Percentiles rank a stretch among this genome's conserved stretches.
Evolutionary conservation across 2,797 vertebrate species (phyloP).

Genomic region (Clarias platycephalus): DNA sequence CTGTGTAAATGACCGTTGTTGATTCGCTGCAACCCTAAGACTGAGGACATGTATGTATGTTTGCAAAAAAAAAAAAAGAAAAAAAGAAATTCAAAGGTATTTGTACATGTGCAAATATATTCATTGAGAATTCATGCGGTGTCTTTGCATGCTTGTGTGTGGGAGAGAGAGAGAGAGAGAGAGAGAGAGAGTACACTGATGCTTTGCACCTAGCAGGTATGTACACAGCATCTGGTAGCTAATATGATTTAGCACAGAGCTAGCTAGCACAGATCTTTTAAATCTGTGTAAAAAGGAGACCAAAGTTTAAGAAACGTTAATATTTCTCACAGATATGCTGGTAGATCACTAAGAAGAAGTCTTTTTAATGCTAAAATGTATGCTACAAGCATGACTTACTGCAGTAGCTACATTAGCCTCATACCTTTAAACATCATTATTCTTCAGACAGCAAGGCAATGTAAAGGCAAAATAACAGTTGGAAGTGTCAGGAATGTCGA

Average conservation of each 20-base stretch:
- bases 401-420: too few species aligned
- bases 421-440: too few species aligned
- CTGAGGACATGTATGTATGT: conserved; percentile 40
- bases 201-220: background rate
- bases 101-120: conserved; percentile 44
- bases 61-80: conserved; percentile 30
- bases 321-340: background rate
- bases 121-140: conserved; percentile 29
- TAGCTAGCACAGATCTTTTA: background rate
- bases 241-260: background rate
- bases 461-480: too few species aligned
- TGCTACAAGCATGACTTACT: too few species aligned
- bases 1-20: conserved; percentile 38
- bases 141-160: conserved; percentile 27
- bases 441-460: too few species aligned
- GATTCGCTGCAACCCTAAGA: conserved; percentile 43
- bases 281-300: background rate
- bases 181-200: background rate
- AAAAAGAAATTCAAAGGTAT: conserved; percentile 16
- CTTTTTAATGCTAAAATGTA: background rate
- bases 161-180: background rate
- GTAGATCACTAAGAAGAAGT: background rate
- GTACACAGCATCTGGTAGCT: background rate
- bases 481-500: too few species aligned
- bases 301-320: background rate